Conservation (phyloP, 1,140 invertebrate genomes). For the Nephila pilipes region DNA sequence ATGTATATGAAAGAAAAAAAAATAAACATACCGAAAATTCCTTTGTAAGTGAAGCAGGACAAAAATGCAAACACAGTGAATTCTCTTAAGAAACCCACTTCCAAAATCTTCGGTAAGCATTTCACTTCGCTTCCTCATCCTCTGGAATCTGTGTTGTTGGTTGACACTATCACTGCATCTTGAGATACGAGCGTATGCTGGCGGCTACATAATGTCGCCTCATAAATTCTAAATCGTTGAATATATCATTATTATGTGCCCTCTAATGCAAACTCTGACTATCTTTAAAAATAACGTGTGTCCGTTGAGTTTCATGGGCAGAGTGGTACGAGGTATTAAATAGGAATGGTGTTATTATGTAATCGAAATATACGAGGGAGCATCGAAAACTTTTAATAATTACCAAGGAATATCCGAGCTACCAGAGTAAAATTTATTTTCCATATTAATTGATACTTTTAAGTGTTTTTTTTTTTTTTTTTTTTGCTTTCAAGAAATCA, state of each 20-base stretch:
- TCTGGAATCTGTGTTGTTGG: slow-evolving; percentile 1
- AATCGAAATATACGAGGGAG: too few relatives aligned
- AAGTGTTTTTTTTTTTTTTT: too few relatives aligned
- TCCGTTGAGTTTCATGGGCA: not conserved
- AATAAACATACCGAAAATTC: not conserved
- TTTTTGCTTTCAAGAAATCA: too few relatives aligned
- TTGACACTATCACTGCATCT: slow-evolving; percentile 63
- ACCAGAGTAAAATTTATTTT: too few relatives aligned
- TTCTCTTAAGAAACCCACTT: not conserved
- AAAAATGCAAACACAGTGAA: not conserved
- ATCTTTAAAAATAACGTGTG: slow-evolving; percentile 60
- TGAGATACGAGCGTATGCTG: slow-evolving; percentile 47
- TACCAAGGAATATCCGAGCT: too few relatives aligned
- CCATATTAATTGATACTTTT: too few relatives aligned
- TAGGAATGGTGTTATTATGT: too few relatives aligned
- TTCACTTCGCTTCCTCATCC: slow-evolving; percentile 18
- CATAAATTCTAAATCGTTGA: slow-evolving; percentile 70
- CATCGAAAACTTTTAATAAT: too few relatives aligned
- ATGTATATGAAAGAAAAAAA: too few relatives aligned
- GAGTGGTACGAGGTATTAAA: not conserved
- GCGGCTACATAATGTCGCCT: slow-evolving; percentile 67
- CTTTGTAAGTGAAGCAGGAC: not conserved
- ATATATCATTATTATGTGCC: slow-evolving; percentile 69
- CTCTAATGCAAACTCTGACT: slow-evolving; percentile 53
- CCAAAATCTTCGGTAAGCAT: not conserved